Evolutionary conservation across 2,113 vertebrate species (phyloP).

Genomic region (Eptatretus burgeri): DNA sequence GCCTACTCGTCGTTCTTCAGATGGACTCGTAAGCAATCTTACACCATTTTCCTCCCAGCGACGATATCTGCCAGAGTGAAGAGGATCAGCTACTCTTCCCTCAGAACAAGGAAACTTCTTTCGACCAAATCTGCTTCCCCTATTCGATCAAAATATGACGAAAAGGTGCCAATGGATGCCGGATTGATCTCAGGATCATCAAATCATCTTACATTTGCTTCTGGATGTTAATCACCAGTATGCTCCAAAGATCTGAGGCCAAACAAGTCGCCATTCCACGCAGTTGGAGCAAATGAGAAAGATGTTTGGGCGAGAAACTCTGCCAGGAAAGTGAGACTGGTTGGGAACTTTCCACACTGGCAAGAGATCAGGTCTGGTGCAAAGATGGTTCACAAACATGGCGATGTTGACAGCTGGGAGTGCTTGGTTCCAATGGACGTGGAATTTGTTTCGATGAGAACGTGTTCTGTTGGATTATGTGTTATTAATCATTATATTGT

Average conservation of each 20-base stretch:
- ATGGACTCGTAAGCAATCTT: not conserved
- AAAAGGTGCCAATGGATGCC: not conserved
- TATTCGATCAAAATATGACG: not conserved
- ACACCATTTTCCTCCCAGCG: not conserved
- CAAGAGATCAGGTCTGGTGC: too few relatives aligned
- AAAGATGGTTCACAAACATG: too few relatives aligned
- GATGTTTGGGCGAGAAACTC: slow-evolving; percentile 13
- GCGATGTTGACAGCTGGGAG: too few relatives aligned
- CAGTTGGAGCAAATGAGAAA: slow-evolving; percentile 64
- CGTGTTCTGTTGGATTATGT: too few relatives aligned
- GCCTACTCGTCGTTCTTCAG: not conserved
- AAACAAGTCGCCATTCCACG: slow-evolving; percentile 43
- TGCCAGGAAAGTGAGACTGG: not conserved
- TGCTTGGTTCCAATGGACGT: too few relatives aligned
- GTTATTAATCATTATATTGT: too few relatives aligned
- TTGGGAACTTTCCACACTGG: not conserved
- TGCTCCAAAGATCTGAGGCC: not conserved
- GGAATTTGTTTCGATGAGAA: too few relatives aligned
- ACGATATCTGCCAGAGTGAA: not conserved
- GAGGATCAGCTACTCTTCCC: slow-evolving; percentile 3
- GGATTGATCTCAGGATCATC: not conserved
- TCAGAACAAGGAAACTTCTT: not conserved
- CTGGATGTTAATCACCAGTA: not conserved
- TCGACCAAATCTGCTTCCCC: not conserved
- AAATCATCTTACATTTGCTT: not conserved